These are phyloP conservation scores for Leucophora obtusa DNA, from an alignment of 2,888 invertebrate genomes.

Conservation along the genomic window DNA sequence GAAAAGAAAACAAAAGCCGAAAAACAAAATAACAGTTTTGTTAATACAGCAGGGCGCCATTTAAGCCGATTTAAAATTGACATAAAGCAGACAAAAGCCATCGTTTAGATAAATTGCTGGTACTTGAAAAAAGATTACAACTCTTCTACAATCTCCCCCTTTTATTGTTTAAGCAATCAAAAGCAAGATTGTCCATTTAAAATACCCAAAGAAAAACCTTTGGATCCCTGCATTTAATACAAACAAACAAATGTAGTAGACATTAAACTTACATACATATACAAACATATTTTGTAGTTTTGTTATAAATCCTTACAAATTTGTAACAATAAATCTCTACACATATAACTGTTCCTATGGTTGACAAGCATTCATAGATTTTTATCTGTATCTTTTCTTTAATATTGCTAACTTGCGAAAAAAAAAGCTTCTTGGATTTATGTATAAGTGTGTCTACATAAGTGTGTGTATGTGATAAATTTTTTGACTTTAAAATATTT, in stretches of 20 bases:
- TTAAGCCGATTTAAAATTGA: constrained; percentile 75
- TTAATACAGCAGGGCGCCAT: constrained; percentile 65
- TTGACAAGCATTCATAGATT: constrained; percentile 39
- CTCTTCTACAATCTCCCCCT: neutral
- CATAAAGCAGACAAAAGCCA: constrained; percentile 65
- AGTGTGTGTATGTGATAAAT: neutral
- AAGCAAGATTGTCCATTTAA: constrained; percentile 50
- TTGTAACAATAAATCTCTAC: constrained; percentile 59
- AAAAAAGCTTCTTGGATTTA: neutral
- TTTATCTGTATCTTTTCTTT: constrained; percentile 2
- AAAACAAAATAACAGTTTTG: constrained; percentile 30
- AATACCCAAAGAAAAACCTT: constrained; percentile 21
- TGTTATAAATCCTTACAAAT: constrained; percentile 55
- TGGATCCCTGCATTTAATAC: constrained; percentile 9
- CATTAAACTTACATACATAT: constrained; percentile 4
- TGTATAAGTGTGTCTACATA: neutral
- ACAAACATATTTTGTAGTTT: constrained; percentile 17
- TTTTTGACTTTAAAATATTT: neutral
- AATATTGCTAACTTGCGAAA: constrained; percentile 2
- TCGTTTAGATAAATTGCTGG: constrained; percentile 72
- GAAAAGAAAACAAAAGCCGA: constrained; percentile 7
- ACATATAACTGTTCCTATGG: neutral
- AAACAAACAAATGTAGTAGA: neutral
- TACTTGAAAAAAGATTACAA: constrained; percentile 46
- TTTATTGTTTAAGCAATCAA: constrained; percentile 34